Conservation (phyloP, 2,113 vertebrate species). For the Crotalus tigris region DNA sequence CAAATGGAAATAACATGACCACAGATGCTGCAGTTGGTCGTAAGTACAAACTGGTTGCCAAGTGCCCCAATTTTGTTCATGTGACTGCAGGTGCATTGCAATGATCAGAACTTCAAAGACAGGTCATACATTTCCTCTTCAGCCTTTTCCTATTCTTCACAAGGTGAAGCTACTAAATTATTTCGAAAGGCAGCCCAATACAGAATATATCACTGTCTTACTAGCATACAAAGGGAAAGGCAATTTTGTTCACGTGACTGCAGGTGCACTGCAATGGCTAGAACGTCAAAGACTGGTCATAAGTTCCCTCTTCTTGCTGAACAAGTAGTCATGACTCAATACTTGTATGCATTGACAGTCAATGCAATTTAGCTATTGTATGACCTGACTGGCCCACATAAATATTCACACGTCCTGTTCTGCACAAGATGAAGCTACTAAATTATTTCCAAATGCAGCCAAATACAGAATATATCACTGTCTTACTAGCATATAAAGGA, state of each 20-base stretch:
- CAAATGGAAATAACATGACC: background rate
- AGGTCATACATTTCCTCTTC: background rate
- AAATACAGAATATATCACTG: background rate
- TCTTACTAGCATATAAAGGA: background rate
- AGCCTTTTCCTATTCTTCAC: background rate
- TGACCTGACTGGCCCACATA: too few relatives aligned
- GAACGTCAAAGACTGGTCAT: too few relatives aligned
- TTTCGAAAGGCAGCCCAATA: background rate
- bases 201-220: background rate
- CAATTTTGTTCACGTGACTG: too few relatives aligned
- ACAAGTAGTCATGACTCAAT: too few relatives aligned
- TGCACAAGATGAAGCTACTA: background rate
- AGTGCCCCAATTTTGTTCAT: background rate
- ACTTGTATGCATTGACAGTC: too few relatives aligned
- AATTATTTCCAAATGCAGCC: background rate
- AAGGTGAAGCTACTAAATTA: background rate
- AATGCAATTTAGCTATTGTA: too few relatives aligned
- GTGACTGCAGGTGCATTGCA: background rate
- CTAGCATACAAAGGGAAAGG: background rate
- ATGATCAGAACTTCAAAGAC: background rate
- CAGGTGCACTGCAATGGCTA: too few relatives aligned
- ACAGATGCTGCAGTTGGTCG: background rate
- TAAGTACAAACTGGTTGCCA: background rate
- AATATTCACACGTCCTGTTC: too few relatives aligned
- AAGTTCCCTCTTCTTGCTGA: too few relatives aligned